These are phyloP conservation scores for Ctenomys sociabilis DNA, from an alignment of 2,113 vertebrate species.

Conservation along the genomic window DNA sequence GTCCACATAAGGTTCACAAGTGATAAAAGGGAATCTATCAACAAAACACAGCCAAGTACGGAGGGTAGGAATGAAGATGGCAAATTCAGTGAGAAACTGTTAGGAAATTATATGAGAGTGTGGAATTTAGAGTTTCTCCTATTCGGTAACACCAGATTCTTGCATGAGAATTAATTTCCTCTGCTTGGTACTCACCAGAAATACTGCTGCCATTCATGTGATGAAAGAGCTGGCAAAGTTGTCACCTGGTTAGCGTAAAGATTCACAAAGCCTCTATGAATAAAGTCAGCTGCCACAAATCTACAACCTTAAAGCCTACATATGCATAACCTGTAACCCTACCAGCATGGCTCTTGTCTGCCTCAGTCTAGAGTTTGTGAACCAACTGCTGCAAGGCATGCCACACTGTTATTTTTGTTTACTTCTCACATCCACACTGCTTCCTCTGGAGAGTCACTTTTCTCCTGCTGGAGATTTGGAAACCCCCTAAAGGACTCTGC, in stretches of 20 bases:
- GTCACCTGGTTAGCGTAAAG: background rate
- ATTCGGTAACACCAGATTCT: background rate
- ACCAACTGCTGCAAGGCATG: too few relatives aligned
- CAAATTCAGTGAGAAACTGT: background rate
- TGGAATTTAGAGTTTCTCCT: background rate
- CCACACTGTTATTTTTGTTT: background rate
- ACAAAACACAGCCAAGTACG: background rate
- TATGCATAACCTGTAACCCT: background rate
- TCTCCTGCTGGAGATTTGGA: background rate
- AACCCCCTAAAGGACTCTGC: background rate
- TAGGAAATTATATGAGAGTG: background rate
- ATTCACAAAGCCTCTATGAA: background rate
- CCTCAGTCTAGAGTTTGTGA: background rate
- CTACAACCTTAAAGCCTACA: background rate
- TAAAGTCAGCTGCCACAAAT: conserved; percentile 7
- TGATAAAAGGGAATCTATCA: background rate
- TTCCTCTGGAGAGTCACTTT: background rate
- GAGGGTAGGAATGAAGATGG: background rate
- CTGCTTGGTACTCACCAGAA: background rate
- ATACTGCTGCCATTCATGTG: background rate
- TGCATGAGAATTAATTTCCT: background rate
- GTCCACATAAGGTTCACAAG: background rate
- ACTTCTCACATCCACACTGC: background rate
- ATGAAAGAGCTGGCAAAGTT: background rate
- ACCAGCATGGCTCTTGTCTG: background rate